Conservation (phyloP, 2,797 vertebrate genomes). For the Rhinella marina region DNA sequence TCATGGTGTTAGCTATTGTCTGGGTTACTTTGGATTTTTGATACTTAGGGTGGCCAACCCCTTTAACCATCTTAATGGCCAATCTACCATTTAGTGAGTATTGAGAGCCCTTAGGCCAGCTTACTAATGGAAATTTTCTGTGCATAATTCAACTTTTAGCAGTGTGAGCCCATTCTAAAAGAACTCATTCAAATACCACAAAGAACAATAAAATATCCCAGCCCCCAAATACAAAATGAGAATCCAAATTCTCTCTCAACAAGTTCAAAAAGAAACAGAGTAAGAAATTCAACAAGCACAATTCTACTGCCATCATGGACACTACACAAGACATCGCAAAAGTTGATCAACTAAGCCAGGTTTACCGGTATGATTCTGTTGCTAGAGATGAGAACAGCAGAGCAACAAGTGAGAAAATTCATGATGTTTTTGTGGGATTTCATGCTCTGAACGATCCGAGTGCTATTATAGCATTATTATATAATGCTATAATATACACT, state of each 20-base stretch:
- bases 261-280: background rate
- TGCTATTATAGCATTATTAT: too few species aligned
- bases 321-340: background rate
- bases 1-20: too few species aligned
- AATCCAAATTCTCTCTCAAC: background rate
- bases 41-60: too few species aligned
- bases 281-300: background rate
- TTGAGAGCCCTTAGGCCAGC: too few species aligned
- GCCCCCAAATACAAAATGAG: slow-evolving; percentile 2
- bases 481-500: too few species aligned
- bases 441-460: background rate
- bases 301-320: background rate
- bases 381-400: background rate
- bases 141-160: too few species aligned
- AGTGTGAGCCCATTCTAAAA: background rate
- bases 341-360: background rate
- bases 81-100: too few species aligned
- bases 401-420: background rate
- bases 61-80: too few species aligned
- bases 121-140: too few species aligned
- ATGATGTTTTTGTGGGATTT: background rate
- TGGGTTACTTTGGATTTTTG: too few species aligned
- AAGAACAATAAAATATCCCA: background rate
- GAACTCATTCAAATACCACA: background rate
- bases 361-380: slow-evolving; percentile 11